phyloP scores from a whole-genome alignment of 1,140 invertebrate genomes.

The Philotrypesis tridentata region DNA sequence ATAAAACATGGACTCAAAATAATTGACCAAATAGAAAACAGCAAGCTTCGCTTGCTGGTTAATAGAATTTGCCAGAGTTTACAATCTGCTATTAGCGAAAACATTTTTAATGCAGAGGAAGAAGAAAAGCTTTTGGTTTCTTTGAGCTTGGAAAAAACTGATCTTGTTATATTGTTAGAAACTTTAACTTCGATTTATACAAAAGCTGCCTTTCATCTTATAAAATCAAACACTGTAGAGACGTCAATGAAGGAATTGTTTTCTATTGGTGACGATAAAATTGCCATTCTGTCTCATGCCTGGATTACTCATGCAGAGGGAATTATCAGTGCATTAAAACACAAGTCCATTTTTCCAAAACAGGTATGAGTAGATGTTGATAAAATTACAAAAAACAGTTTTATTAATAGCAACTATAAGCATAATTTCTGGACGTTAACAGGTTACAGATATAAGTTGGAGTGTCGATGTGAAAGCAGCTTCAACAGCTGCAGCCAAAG shows the following conservation, averaged over 20 bases:
- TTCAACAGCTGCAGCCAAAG: conserved; percentile 61
- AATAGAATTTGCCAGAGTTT: conserved; percentile 64
- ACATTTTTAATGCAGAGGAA: conserved; percentile 63
- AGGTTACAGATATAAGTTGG: conserved; percentile 66
- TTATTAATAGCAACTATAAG: neutral
- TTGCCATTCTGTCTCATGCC: conserved; percentile 60
- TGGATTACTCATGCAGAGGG: conserved; percentile 64
- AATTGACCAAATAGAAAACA: conserved; percentile 59
- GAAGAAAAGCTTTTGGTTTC: conserved; percentile 67
- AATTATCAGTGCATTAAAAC: conserved; percentile 61
- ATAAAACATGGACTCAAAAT: conserved; percentile 58
- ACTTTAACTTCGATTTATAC: conserved; percentile 60
- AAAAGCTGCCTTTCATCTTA: conserved; percentile 62
- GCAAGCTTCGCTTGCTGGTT: conserved; percentile 66
- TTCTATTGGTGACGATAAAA: conserved; percentile 60
- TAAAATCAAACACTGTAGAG: conserved; percentile 61
- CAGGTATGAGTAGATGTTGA: conserved; percentile 56
- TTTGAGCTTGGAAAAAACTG: conserved; percentile 60
- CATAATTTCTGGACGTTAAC: conserved; percentile 14
- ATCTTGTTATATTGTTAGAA: conserved; percentile 60
- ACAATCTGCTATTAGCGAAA: conserved; percentile 52
- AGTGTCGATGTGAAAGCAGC: conserved; percentile 64
- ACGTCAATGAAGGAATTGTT: conserved; percentile 60
- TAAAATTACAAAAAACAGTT: neutral
- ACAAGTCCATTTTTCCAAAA: conserved; percentile 64